Evolutionary conservation across 2,888 invertebrate species (phyloP).

Genomic region (Marronus borbonicus): DNA sequence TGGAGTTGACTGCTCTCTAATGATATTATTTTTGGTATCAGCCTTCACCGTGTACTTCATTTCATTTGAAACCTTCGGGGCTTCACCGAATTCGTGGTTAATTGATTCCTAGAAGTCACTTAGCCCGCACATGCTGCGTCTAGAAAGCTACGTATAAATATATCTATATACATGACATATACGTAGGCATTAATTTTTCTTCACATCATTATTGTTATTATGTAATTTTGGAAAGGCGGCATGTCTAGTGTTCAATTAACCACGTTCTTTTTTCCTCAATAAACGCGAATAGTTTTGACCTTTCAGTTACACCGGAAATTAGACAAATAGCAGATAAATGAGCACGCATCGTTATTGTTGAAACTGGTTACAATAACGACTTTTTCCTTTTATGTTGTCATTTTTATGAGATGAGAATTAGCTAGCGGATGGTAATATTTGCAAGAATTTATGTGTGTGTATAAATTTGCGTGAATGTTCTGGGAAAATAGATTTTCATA

Average conservation of each 20-base stretch:
- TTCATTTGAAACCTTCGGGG: not conserved
- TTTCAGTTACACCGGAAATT: slow-evolving; percentile 31
- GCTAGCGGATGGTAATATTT: not conserved
- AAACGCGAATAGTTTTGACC: slow-evolving; percentile 8
- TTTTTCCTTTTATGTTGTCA: slow-evolving; percentile 11
- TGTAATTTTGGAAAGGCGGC: slow-evolving; percentile 34
- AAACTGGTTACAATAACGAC: slow-evolving; percentile 13
- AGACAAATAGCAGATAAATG: slow-evolving; percentile 30
- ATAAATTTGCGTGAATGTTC: not conserved
- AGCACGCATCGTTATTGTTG: slow-evolving; percentile 21
- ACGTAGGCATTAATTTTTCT: slow-evolving; percentile 27
- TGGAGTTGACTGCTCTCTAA: slow-evolving; percentile 5
- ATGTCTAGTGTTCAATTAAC: slow-evolving; percentile 27
- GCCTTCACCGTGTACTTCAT: not conserved
- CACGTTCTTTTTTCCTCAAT: not conserved
- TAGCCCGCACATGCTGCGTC: slow-evolving; percentile 11
- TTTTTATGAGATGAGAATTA: slow-evolving; percentile 10
- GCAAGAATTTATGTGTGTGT: not conserved
- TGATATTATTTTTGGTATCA: slow-evolving; percentile 25
- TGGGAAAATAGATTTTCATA: not conserved
- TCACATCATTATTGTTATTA: slow-evolving; percentile 27
- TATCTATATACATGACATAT: too few relatives aligned
- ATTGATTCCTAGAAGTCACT: slow-evolving; percentile 38
- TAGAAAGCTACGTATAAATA: slow-evolving; percentile 1
- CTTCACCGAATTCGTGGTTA: slow-evolving; percentile 30